These are phyloP conservation scores for Acanthosepion pharaonis DNA, from an alignment of 2,888 invertebrate species.

Conservation along the genomic window DNA sequence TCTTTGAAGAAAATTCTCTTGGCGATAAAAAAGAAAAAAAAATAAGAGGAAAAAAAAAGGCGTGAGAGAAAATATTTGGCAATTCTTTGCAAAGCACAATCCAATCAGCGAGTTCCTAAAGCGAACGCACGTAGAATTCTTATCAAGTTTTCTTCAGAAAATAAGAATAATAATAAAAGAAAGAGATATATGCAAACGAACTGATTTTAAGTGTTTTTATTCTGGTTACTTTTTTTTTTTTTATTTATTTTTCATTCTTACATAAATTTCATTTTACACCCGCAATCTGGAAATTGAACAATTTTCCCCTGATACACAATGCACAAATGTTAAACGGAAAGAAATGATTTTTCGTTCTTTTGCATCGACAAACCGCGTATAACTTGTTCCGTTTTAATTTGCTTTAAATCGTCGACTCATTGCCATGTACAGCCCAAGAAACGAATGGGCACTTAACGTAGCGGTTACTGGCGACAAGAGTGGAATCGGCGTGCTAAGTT, in stretches of 20 bases:
- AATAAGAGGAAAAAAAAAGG: not conserved
- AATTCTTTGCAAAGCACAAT: not conserved
- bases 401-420: not conserved
- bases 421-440: no score
- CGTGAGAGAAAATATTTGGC: not conserved
- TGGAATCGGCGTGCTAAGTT: no score
- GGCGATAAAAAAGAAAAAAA: no score
- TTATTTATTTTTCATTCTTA: not conserved
- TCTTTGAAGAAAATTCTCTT: no score
- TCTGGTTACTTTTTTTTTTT: not conserved
- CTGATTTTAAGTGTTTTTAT: not conserved
- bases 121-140: not conserved
- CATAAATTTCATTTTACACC: not conserved
- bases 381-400: not conserved
- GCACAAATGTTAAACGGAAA: not conserved
- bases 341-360: not conserved
- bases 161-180: not conserved
- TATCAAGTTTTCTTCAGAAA: not conserved
- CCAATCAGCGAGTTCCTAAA: not conserved
- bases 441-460: no score
- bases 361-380: not conserved
- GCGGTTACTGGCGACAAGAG: no score
- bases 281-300: not conserved
- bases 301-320: not conserved
- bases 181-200: not conserved